These are phyloP conservation scores for Gymnoscopelus braueri DNA, from an alignment of 2,797 vertebrate genomes.

Conservation along the genomic window DNA sequence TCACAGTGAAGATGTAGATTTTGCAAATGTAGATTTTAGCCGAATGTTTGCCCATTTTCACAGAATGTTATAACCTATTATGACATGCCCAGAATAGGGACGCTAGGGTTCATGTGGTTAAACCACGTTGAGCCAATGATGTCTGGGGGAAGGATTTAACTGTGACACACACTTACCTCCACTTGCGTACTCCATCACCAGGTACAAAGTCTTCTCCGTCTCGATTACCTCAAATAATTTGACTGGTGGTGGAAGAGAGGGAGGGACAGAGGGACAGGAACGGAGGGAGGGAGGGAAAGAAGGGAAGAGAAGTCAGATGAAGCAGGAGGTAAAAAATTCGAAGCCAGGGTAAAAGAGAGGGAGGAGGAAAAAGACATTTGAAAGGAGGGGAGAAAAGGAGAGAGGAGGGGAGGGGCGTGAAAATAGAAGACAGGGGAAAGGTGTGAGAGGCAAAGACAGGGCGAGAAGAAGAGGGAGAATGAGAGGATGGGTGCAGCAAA, in stretches of 20 bases:
- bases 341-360: not conserved
- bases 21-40: too few species aligned
- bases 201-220: constrained; percentile 94
- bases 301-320: not conserved
- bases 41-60: too few species aligned
- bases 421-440: constrained; percentile 23
- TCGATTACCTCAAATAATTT: constrained; percentile 98
- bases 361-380: not conserved
- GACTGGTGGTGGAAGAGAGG: constrained; percentile 74
- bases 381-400: not conserved
- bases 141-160: constrained; percentile 41
- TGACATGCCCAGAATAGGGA: too few species aligned
- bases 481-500: not conserved
- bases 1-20: too few species aligned
- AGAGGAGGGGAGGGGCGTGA: not conserved
- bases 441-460: not conserved
- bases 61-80: too few species aligned
- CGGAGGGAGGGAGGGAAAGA: not conserved
- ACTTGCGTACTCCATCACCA: constrained; percentile 97
- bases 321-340: constrained; percentile 6
- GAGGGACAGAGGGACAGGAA: constrained; percentile 5
- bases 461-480: not conserved
- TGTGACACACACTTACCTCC: constrained; percentile 77
- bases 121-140: not conserved
- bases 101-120: too few species aligned